Evolutionary conservation across 2,113 vertebrate species (phyloP).

Genomic region (Microcebus tavaratra): DNA sequence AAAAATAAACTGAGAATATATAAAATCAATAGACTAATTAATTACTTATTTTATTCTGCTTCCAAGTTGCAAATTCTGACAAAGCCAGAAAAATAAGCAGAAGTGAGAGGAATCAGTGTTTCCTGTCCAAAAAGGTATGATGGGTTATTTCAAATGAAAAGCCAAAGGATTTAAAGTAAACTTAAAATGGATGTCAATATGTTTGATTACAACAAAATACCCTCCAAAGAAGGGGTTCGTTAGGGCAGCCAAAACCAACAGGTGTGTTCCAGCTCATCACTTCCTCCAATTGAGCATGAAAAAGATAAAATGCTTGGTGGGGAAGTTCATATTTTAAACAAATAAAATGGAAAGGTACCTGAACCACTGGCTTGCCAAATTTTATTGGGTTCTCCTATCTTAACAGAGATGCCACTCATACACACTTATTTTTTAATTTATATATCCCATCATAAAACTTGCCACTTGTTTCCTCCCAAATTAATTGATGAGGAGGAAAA

Average conservation of each 20-base stretch:
- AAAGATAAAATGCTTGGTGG: conserved; percentile 59
- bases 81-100: neutral
- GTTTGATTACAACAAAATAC: conserved; percentile 16
- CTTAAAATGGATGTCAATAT: conserved; percentile 50
- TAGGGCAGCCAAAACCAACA: conserved; percentile 53
- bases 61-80: neutral
- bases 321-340: conserved; percentile 52
- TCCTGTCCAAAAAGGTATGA: neutral
- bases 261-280: conserved; percentile 65
- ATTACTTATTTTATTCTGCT: conserved; percentile 23
- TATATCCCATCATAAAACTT: neutral
- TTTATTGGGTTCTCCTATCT: neutral
- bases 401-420: neutral
- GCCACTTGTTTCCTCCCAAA: neutral
- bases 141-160: conserved; percentile 56
- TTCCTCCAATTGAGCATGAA: conserved; percentile 63
- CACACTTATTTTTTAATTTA: neutral
- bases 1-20: conserved; percentile 37
- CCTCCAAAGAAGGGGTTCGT: neutral
- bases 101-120: accelerated
- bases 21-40: conserved; percentile 57
- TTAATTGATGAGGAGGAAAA: neutral
- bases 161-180: conserved; percentile 45
- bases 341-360: conserved; percentile 36
- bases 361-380: neutral